Percentiles rank a stretch among this genome's conserved stretches.
Evolutionary conservation across 2,113 vertebrate species (phyloP).

Genomic region (Phoenicopterus ruber): DNA sequence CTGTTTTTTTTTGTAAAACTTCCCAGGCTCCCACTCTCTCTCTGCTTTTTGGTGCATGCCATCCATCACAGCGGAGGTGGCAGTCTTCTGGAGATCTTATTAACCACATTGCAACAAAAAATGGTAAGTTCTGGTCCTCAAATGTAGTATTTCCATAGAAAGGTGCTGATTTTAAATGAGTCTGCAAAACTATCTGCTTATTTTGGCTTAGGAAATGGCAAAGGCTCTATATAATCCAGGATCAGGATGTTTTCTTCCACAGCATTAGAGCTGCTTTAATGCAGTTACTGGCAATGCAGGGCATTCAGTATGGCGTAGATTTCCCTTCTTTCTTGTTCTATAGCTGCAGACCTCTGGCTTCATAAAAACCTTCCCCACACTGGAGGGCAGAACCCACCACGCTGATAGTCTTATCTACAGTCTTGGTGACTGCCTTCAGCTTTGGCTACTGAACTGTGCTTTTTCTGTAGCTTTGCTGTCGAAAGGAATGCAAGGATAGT

Average conservation of each 20-base stretch:
- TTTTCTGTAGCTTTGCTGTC: neutral
- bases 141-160: neutral
- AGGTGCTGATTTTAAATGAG: neutral
- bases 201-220: neutral
- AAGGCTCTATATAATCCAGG: neutral
- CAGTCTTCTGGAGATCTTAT: neutral
- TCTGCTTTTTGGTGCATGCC: neutral
- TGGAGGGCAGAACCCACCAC: neutral
- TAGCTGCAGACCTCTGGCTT: neutral
- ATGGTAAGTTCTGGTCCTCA: neutral
- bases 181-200: neutral
- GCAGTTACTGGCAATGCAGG: neutral
- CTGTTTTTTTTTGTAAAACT: neutral
- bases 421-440: neutral
- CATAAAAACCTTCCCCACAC: neutral
- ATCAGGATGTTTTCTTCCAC: neutral
- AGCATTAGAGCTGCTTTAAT: neutral
- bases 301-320: neutral
- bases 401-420: neutral
- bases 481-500: neutral
- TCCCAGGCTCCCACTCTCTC: neutral
- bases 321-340: neutral
- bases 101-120: neutral
- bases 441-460: neutral
- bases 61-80: rapidly evolving